phyloP scores from a whole-genome alignment of 2,888 invertebrate species.

The Agapostemon virescens region DNA sequence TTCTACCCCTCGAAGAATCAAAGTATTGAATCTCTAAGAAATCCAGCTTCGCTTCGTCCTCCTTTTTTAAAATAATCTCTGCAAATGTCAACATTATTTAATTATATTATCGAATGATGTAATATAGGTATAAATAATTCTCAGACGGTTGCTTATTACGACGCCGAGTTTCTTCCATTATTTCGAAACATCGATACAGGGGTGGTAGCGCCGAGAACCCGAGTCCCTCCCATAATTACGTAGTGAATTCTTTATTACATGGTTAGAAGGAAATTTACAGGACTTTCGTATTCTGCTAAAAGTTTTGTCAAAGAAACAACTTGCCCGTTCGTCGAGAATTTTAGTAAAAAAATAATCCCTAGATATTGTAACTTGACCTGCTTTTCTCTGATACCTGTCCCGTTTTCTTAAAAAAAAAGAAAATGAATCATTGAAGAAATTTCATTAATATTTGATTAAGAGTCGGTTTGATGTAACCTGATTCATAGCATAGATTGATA shows the following conservation, averaged over 20 bases:
- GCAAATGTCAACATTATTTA: background rate
- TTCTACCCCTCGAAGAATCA: background rate
- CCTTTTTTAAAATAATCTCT: background rate
- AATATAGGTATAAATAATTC: background rate
- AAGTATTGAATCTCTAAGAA: background rate
- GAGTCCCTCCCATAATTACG: constrained; percentile 26
- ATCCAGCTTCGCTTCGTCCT: background rate
- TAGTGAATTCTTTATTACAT: constrained; percentile 38
- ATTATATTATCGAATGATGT: background rate
- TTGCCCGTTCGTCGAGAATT: background rate
- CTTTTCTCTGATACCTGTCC: background rate
- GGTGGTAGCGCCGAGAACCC: background rate
- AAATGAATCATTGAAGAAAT: background rate
- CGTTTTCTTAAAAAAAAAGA: background rate
- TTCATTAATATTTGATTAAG: background rate
- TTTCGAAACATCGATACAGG: constrained; percentile 8
- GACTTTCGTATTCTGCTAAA: background rate
- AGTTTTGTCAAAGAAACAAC: background rate
- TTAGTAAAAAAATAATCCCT: background rate
- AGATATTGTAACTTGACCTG: too few species aligned
- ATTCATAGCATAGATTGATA: background rate
- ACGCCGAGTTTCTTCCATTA: constrained; percentile 12
- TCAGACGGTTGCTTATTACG: background rate
- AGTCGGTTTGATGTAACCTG: background rate
- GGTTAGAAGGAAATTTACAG: constrained; percentile 3